Evolutionary conservation across 35 echinoderm and acorn worm species (phyloP).

Genomic region (Strongylocentrotus purpuratus): DNA sequence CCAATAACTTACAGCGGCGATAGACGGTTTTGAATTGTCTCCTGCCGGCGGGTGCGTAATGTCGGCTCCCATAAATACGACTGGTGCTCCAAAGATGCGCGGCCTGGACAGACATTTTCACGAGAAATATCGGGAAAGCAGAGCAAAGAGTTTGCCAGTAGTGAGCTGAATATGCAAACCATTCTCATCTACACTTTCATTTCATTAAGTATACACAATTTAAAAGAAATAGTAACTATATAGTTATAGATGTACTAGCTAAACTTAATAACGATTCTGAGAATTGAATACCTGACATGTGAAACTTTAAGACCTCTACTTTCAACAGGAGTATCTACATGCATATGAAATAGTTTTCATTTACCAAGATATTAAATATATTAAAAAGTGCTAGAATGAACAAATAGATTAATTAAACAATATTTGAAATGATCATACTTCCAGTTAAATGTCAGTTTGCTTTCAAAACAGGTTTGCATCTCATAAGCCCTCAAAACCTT

Average conservation of each 20-base stretch:
- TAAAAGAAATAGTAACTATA: too few relatives aligned
- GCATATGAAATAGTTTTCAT: background rate
- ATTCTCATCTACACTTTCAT: background rate
- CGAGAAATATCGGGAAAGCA: background rate
- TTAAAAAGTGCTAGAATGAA: background rate
- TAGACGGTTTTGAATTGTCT: constrained; percentile 91
- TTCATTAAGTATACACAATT: background rate
- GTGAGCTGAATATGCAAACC: background rate
- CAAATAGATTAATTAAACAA: background rate
- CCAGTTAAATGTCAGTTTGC: background rate
- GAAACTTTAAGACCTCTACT: background rate
- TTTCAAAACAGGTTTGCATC: background rate
- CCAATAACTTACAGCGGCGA: constrained; percentile 84
- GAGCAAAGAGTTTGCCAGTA: background rate
- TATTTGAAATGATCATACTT: background rate
- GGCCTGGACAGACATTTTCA: constrained; percentile 64
- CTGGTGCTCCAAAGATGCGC: constrained; percentile 80
- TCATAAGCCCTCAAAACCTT: background rate
- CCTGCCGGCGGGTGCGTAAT: constrained; percentile 97
- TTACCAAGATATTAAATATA: background rate
- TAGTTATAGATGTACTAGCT: too few relatives aligned
- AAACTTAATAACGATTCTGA: too few relatives aligned
- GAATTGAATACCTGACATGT: too few relatives aligned
- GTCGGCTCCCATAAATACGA: constrained; percentile 96
- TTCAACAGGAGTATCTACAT: background rate